Conservation (phyloP, 2,113 vertebrate genomes). For the Tragelaphus scriptus region DNA sequence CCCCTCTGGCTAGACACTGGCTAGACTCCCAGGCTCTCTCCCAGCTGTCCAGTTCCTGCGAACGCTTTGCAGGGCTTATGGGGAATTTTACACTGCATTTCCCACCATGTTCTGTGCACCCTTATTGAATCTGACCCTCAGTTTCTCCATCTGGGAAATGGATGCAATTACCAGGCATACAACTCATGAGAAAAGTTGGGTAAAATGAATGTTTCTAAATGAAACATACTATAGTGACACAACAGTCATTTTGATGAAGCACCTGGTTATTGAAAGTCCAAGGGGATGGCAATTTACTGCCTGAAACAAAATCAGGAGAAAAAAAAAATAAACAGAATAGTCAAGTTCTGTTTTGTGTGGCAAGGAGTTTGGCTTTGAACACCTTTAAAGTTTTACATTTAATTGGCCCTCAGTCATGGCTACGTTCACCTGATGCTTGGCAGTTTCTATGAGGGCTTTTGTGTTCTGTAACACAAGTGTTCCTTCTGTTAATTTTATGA, state of each 20-base stretch:
- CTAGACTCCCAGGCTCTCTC: background rate
- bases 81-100: background rate
- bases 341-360: background rate
- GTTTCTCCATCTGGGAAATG: background rate
- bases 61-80: background rate
- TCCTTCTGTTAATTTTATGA: background rate
- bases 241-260: background rate
- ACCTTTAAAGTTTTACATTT: background rate
- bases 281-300: background rate
- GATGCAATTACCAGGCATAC: background rate
- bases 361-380: background rate
- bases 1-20: background rate
- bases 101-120: background rate
- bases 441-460: background rate
- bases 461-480: no score
- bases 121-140: background rate
- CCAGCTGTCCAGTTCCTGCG: background rate
- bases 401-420: rapidly evolving
- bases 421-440: rapidly evolving
- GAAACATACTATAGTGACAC: background rate
- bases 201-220: background rate
- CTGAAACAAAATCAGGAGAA: background rate
- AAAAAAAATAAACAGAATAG: background rate
- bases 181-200: background rate
- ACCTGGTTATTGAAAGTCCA: background rate